Conservation (phyloP, 2,888 invertebrate genomes). For the Cyclophora punctaria region DNA sequence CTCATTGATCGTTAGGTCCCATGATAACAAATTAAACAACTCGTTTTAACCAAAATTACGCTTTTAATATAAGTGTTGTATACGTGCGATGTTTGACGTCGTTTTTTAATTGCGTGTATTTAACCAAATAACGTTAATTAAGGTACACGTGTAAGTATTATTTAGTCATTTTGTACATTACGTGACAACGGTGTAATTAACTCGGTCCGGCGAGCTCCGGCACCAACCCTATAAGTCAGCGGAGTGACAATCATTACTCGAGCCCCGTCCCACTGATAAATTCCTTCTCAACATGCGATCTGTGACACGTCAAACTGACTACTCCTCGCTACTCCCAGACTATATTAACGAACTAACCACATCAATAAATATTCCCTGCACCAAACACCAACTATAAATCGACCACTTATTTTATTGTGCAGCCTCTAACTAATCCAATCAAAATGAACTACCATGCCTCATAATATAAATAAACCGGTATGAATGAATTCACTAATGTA, state of each 20-base stretch:
- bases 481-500: background rate
- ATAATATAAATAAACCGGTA: background rate
- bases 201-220: background rate
- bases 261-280: conserved; percentile 60
- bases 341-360: conserved; percentile 11
- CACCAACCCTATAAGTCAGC: conserved; percentile 12
- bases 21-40: no score
- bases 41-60: no score
- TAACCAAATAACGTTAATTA: background rate
- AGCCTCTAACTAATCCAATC: conserved; percentile 25
- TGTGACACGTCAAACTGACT: conserved; percentile 60
- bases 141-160: background rate
- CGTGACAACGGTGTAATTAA: no score
- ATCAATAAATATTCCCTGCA: conserved; percentile 51
- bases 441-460: conserved; percentile 4
- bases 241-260: conserved; percentile 56
- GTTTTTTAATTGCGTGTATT: no score
- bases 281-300: conserved; percentile 68
- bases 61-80: no score
- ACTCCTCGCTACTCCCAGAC: conserved; percentile 16
- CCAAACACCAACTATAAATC: conserved; percentile 52
- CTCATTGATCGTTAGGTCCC: no score
- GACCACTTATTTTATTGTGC: conserved; percentile 50
- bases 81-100: no score
- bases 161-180: no score